Evolutionary conservation across 2,888 invertebrate species (phyloP), one percentile per base, ranked within the genome.

Genomic region (Metalampra italica): DNA sequence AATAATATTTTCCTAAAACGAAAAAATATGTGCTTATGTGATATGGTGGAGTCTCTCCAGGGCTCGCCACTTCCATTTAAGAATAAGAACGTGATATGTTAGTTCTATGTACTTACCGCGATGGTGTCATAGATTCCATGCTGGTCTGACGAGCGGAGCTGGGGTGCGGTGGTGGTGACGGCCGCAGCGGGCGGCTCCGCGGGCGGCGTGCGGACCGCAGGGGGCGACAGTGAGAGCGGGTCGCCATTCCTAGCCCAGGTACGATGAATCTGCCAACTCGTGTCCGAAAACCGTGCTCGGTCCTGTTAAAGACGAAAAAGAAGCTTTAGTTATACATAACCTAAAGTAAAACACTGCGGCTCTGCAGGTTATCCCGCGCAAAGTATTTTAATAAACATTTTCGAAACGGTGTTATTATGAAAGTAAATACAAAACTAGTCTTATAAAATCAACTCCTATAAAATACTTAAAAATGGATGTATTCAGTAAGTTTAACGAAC

Each of bases 181-280:
- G 72, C 56, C 36, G 71, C 66, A 70, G 68, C 50, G 72, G 62
- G 51, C 13, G 13, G 30, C 0, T 73, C 67, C 34, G 71, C 62
- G 14, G 75, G 63, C 13, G 39, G 7, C 8, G 39, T 54, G 0
- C 80, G 74, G 54, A 82, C 77, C 29, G 88, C 85, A 50, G 89
- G 82, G 50, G 13, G 39, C 39, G 39, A n/a, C 32, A 82, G 68
- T 59, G 82, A 81, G 7, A 85, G 72, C 43, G 85, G 77, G 50
- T 83, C 83, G 37, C 82, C 88, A 68, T 86, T 91, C 55, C 91
- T 90, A 44, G 90, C 80, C 93, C 93, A 93, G 68, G 92, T 92
- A 54, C 92, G 91, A 73, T 93, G 93, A 55, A 94, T 94, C 75
- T 92, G 93, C 91, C 93, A 93, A 71, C 94, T 93, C 49, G 94